Evolutionary conservation across 2,113 vertebrate genomes (phyloP).

Genomic region (Albula goreensis): DNA sequence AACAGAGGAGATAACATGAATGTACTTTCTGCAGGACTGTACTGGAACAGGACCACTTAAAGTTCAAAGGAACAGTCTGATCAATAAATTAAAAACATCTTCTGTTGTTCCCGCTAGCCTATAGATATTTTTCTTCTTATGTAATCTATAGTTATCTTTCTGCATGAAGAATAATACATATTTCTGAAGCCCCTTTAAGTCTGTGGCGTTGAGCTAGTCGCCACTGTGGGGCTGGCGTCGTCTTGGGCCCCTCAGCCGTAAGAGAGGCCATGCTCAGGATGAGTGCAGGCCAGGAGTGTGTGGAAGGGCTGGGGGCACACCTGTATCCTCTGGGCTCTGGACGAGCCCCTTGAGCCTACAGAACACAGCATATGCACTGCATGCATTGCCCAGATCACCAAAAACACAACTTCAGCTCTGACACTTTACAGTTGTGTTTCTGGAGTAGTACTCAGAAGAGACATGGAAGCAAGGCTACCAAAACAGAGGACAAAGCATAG

Average conservation of each 20-base stretch:
- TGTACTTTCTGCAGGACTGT: not conserved
- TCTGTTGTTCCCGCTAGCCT: not conserved
- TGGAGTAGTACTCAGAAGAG: not conserved
- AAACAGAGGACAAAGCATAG: not conserved
- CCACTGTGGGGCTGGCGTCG: not conserved
- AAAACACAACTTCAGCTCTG: not conserved
- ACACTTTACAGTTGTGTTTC: not conserved
- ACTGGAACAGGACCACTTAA: not conserved
- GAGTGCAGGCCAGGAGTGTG: not conserved
- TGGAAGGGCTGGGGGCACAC: not conserved
- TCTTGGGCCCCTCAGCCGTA: not conserved
- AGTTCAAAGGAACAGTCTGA: not conserved
- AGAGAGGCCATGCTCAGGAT: not conserved
- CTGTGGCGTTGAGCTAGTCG: not conserved
- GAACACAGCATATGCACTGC: not conserved
- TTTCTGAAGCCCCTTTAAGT: conserved; percentile 4
- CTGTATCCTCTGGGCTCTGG: not conserved
- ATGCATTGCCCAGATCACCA: not conserved
- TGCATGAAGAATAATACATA: not conserved
- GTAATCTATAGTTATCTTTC: conserved; percentile 12
- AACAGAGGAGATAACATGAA: conserved; percentile 6
- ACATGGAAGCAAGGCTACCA: not conserved
- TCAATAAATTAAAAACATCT: conserved; percentile 16
- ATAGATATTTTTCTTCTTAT: not conserved
- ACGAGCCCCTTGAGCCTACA: not conserved